phyloP scores from a whole-genome alignment of 1,140 invertebrate species.

The Drosophila triauraria region DNA sequence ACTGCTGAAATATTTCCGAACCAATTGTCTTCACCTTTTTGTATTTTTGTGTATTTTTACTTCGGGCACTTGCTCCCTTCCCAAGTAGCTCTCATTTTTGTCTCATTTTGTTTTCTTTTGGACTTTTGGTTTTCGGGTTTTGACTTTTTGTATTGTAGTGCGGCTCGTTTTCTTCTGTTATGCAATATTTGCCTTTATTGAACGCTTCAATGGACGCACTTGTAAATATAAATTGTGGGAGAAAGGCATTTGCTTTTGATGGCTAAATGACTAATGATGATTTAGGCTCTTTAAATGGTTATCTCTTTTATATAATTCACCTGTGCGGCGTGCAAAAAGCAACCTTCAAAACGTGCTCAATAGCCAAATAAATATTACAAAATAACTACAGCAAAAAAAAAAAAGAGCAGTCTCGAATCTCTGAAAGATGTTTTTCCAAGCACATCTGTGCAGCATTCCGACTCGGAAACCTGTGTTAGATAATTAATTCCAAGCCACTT shows the following conservation, averaged over 20 bases:
- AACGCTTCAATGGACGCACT: conserved; percentile 52
- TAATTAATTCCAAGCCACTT: conserved; percentile 68
- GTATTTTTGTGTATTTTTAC: not conserved
- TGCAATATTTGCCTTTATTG: conserved; percentile 60
- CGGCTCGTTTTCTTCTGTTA: conserved; percentile 50
- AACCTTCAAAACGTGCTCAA: conserved; percentile 67
- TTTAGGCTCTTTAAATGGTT: conserved; percentile 39
- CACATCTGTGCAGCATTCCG: conserved; percentile 73
- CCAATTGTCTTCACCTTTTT: conserved; percentile 45
- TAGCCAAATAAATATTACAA: conserved; percentile 63
- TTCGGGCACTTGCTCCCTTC: conserved; percentile 27
- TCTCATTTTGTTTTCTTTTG: conserved; percentile 42
- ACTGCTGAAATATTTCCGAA: conserved; percentile 37
- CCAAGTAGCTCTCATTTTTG: conserved; percentile 54
- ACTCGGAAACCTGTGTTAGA: conserved; percentile 49
- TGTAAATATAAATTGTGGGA: conserved; percentile 58
- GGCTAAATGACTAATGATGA: conserved; percentile 42
- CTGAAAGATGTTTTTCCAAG: conserved; percentile 35
- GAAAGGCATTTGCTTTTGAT: conserved; percentile 50
- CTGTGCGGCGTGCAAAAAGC: conserved; percentile 41
- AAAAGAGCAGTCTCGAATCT: conserved; percentile 41
- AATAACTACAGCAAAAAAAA: conserved; percentile 36
- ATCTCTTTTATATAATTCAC: conserved; percentile 47
- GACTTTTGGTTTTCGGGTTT: not conserved
- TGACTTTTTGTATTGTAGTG: conserved; percentile 8